Conservation (phyloP, 1,140 invertebrate species). For the Drosophila eugracilis region DNA sequence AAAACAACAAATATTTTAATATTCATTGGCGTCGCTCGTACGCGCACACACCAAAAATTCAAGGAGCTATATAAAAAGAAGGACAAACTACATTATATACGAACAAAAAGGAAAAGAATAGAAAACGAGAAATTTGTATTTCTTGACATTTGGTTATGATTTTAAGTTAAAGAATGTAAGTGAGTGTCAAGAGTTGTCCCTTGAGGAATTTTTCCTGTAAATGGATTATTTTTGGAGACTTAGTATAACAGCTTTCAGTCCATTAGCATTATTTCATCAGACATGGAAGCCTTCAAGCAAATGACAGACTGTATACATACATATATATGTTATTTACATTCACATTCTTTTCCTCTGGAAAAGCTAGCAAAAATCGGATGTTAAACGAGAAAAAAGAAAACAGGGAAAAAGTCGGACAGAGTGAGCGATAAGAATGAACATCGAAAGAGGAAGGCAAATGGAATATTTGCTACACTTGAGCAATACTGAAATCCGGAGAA, state of each 20-base stretch:
- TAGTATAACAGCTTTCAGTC: constrained; percentile 42
- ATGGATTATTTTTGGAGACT: constrained; percentile 13
- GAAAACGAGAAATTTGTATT: too few relatives aligned
- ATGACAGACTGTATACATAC: constrained; percentile 16
- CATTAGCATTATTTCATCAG: constrained; percentile 47
- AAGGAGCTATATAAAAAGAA: background rate
- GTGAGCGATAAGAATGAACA: constrained; percentile 20
- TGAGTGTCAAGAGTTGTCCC: too few relatives aligned
- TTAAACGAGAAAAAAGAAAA: background rate
- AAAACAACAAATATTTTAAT: constrained; percentile 66
- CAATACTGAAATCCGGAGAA: too few relatives aligned
- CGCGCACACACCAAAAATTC: constrained; percentile 18
- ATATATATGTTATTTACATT: background rate
- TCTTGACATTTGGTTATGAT: too few relatives aligned
- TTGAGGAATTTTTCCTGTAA: background rate
- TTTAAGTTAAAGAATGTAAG: too few relatives aligned
- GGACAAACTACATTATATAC: constrained; percentile 37
- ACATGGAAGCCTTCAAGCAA: constrained; percentile 21
- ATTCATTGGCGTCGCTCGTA: constrained; percentile 47
- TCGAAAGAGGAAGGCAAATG: constrained; percentile 3
- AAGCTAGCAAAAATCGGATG: constrained; percentile 1
- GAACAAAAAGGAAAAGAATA: too few relatives aligned
- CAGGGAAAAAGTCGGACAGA: constrained; percentile 4
- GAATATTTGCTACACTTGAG: background rate
- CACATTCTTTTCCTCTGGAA: background rate